Conservation (phyloP, 2,113 vertebrate species). For the Indicator maculatus region DNA sequence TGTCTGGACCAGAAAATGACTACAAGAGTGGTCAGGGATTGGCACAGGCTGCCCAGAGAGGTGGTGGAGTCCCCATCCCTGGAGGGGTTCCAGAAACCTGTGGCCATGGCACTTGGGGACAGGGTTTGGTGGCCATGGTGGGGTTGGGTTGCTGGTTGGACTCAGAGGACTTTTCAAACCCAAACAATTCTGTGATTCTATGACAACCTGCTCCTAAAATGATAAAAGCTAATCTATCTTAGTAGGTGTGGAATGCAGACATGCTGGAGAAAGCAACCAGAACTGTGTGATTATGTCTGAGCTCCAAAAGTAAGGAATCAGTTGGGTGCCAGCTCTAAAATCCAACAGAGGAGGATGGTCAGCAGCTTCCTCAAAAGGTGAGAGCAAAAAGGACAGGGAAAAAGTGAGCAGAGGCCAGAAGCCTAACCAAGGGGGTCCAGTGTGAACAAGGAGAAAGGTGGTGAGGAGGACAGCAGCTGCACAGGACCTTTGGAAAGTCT, state of each 20-base stretch:
- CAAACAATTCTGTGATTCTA: no score
- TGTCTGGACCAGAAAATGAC: background rate
- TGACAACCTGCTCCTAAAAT: background rate
- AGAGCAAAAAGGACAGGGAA: accelerated
- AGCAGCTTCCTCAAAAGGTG: background rate
- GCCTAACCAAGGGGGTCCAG: background rate
- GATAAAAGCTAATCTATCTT: background rate
- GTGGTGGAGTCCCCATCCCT: no score
- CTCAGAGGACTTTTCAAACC: no score
- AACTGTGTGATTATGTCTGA: background rate
- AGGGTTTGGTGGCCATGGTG: no score
- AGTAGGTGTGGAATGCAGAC: accelerated
- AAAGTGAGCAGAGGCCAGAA: background rate
- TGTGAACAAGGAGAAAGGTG: background rate
- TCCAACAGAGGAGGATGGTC: background rate
- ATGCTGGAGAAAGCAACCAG: background rate
- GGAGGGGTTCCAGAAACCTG: no score
- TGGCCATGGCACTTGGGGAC: no score
- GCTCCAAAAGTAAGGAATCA: background rate
- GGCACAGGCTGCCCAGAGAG: no score
- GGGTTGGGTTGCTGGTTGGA: no score
- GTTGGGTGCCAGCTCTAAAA: background rate
- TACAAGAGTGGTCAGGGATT: no score
- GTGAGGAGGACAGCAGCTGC: background rate
- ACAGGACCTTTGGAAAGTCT: background rate